Percentiles rank a stretch among this genome's conserved stretches.
These are phyloP conservation scores for Drosophila azteca DNA, from an alignment of 1,140 invertebrate species.

Conservation along the genomic window DNA sequence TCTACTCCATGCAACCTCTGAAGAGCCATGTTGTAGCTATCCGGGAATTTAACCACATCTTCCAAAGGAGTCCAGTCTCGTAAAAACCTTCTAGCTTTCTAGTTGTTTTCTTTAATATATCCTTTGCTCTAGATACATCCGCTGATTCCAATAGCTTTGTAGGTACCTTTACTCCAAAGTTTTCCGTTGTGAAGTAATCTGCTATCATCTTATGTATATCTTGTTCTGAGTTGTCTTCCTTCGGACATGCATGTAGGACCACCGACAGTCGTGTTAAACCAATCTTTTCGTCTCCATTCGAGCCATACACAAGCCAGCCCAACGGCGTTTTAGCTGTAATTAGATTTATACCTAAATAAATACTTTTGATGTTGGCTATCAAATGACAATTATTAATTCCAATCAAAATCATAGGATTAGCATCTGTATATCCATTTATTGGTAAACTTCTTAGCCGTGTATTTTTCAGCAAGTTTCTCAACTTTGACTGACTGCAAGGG, in stretches of 20 bases:
- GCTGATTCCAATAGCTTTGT: too few relatives aligned
- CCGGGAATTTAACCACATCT: slow-evolving; percentile 10
- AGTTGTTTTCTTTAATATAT: slow-evolving; percentile 2
- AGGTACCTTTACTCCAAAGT: too few relatives aligned
- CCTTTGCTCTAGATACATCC: too few relatives aligned
- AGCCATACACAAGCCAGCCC: not conserved
- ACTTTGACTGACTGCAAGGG: not conserved
- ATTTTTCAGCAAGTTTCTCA: not conserved
- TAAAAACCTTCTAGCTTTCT: slow-evolving; percentile 13
- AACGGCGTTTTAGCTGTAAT: not conserved
- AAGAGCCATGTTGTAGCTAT: slow-evolving; percentile 13
- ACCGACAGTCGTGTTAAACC: not conserved
- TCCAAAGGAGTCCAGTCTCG: slow-evolving; percentile 23
- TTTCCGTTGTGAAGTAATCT: too few relatives aligned
- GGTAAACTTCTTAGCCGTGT: not conserved
- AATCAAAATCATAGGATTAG: not conserved
- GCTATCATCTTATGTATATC: too few relatives aligned
- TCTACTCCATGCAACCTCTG: not conserved
- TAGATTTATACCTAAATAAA: not conserved
- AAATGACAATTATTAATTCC: not conserved
- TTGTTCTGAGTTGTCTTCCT: too few relatives aligned
- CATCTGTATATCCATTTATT: not conserved
- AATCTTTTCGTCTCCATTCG: not conserved
- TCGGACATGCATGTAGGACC: not conserved
- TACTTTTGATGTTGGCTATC: not conserved